Evolutionary conservation across 2,888 invertebrate species (phyloP), one percentile per base, ranked within the genome.

Genomic region (Drosophila kokeensis): DNA sequence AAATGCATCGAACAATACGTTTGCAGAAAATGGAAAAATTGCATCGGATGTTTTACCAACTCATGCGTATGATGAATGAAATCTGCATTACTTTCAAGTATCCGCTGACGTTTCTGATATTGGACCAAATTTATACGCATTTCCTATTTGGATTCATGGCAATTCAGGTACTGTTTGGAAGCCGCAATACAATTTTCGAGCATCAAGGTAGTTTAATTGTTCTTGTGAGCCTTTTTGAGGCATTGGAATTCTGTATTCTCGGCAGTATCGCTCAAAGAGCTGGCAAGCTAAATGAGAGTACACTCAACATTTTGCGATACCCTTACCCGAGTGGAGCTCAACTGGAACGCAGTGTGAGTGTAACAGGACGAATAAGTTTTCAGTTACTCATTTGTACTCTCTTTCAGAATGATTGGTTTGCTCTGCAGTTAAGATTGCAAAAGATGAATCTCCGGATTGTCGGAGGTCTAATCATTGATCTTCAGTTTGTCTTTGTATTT

Each of bases 301-400:
- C 34, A 11, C 11, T 34, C 5, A 1, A 27, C 3, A 58, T 73
- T 8, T 15, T 81, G 13, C 53, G 65, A 1, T 34, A 60, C 4
- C 48, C 72, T 10, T 29, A 21, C 4, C 18, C 6, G 11, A 54
- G 48, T 2, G 36, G 11, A 1, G 13, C n/a, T 45, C 24, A 36
- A 10, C 29, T 72, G 21, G 75, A 75, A 2, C 62, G 67, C 30
- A 65, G 52, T 50, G 80, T 80, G 21, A 69, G 80, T 68, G 5
- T 4, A 27, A 1, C 5, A 8, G 0, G 1, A 2, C 1, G 0
- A 2, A 21, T 18, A 32, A 3, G 5, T 18, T 7, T n/a, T 6
- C 5, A 7, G 4, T 1, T 36, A 18, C 24, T 34, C 10, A 3
- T n/a, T 11, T 13, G 10, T 42, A 24, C 11, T n/a, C 30, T 27